Base-by-base conservation (phyloP, 2,888 invertebrate genomes). In the Octonoba sinensis region DNA sequence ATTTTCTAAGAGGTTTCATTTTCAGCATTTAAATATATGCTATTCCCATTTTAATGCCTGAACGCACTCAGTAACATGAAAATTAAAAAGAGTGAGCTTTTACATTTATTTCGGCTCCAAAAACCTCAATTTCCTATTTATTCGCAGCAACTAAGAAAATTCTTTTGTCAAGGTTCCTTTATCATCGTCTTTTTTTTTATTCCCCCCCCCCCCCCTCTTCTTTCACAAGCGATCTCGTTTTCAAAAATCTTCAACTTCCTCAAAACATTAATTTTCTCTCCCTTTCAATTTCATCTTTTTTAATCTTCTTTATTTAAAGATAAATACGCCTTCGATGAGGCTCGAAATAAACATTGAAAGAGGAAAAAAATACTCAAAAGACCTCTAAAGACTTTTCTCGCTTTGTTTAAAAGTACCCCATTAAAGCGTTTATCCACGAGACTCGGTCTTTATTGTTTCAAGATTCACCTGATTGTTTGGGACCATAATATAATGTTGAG, bases 281-380 rank as follows among this genome's bases (percentile, higher is more conserved):
- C 65, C 57, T 67, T 66, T 36, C 59, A 36, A 27, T 24, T 24
- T 46, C 77, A 22, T 62, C 27, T 51, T 47, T 16, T 78, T 72
- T 78, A 78, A 71, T 78, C 73, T 72, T 69, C 64, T 62, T 60
- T 69, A 67, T 64, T 69, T 62, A 36, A 64, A 69, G 36, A 57
- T 69, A 73, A 73, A 81, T 81, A 62, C 56, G 69, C 60, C 73
- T 59, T 79, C 62, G 79, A 57, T 72, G 79, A 81, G 67, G 73
- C 79, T 62, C 67, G 69, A 64, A 57, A 66, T 56, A 73, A 69
- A 81, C 73, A 74, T 69, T 51, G 54, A 56, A 65, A 36, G 62
- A 12, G 65, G 27, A 60, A 66, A 78, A 54, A 78, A 67, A 66
- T 65, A 71, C 66, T 66, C 46, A 54, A 51, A 36, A 24, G 71